Base-by-base conservation (phyloP, 2,113 vertebrate genomes). In the Ia io region DNA sequence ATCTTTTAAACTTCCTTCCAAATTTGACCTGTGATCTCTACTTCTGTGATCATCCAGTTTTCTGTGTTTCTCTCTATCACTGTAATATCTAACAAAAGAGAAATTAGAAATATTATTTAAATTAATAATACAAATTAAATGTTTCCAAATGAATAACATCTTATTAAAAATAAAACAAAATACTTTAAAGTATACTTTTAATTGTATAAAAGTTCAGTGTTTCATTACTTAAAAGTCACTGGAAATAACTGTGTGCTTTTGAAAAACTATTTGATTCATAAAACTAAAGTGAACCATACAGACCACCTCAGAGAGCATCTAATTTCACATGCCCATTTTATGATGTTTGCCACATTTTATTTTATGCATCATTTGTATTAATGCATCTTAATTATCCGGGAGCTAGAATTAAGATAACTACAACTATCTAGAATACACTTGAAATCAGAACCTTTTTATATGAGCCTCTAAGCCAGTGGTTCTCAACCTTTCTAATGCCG, bases 21-120 rank as follows among this genome's bases (percentile, higher is more conserved):
- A 91, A 95, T 80, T 97, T 85, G 98, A 98, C 80, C 99, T 98
- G 95, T 99, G 99, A 94, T 99, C 99, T 98, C 99, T 98, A 98
- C 98, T 98, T 91, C 99, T 99, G 97, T 99, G 98, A 67, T 99
- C 99, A 59, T 99, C 99, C 76, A 99, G 87, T 96, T 99, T 99
- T 95, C 99, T 99, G 96, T 99, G 99, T 98, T 99, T 99, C 76
- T 98, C 97, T 97, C 97, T 97, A 94, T 99, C 99, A 76, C 98
- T 99, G 97, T 99, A 99, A 97, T 99, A 99, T 97, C 99, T 99
- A 96, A 90, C 97, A 97, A 90, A 97, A 56, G 37, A 94, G n/a
- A 97, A 95, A 78, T 86, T 44, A 70, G 20, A 47, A 85, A 7
- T 78, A 74, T 96, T 83, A 97, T 80, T 78, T 32, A 92, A 96